Base-by-base conservation (phyloP, 2,888 invertebrate species). In the Drosophila leonis region DNA sequence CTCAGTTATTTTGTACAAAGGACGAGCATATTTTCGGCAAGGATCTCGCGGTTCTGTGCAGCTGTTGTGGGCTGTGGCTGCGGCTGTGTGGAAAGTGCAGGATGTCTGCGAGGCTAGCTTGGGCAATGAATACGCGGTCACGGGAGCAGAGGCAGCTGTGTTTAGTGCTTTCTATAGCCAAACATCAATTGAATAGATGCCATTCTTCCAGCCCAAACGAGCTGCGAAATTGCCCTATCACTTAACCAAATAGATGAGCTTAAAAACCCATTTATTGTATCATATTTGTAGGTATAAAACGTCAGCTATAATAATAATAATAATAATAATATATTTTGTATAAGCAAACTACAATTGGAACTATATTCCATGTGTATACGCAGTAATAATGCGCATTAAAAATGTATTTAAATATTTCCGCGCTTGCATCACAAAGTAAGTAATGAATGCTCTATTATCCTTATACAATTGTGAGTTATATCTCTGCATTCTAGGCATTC, bases 51-150 rank as follows among this genome's bases (percentile, higher is more conserved):
- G 65, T 63, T 68, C 63, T 29, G 64, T 29, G 72, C 78, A 80
- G 81, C 80, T 81, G 81, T 78, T 72, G 78, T 75, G 81, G 78
- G 75, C 18, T 72, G 79, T 61, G 78, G 75, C 18, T 72, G 79
- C 57, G 78, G 75, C 27, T 65, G 75, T 57, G 44, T 57, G 51
- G 54, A 62, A 67, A 80, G 62, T 54, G 75, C 65, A 69, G 76
- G 72, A 76, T 55, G 75, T 71, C 55, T 62, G 75, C 59, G 42
- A 55, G 48, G 27, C 35, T n/a, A 12, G 18, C 18, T 35, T 31
- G 18, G 24, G 9, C 35, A 46, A 18, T 44, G 41, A 27, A 15
- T 15, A 35, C 13, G 20, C 24, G 18, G 41, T 4, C 60, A 29
- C 46, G 37, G 44, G 52, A 24, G 27, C 33, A 20, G 55, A 35